A percentile compares a stretch with the other conserved stretches of the same genome.
Evolutionary conservation across 2,797 vertebrate species (phyloP).

Genomic region (Zenarchopterus dispar): DNA sequence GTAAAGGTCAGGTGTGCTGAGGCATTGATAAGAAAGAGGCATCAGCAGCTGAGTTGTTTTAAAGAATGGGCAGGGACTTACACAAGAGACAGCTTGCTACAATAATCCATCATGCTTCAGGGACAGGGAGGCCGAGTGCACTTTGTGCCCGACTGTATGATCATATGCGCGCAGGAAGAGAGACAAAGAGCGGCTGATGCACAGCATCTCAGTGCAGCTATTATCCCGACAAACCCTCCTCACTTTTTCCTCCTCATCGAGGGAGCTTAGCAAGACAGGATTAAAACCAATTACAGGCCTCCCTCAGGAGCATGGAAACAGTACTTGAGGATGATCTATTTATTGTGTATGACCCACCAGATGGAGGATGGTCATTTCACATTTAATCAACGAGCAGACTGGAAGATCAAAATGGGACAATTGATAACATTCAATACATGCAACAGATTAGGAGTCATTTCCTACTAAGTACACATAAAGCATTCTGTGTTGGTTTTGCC

Average conservation of each 20-base stretch:
- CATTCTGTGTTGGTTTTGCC: neutral
- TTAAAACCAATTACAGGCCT: slow-evolving; percentile 75
- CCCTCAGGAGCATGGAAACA: slow-evolving; percentile 40
- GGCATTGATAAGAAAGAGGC: slow-evolving; percentile 7
- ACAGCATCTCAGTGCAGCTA: slow-evolving; percentile 50
- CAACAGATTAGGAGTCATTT: slow-evolving; percentile 1
- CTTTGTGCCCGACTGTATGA: slow-evolving; percentile 47
- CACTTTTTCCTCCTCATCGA: slow-evolving; percentile 58
- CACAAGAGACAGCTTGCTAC: slow-evolving; percentile 46
- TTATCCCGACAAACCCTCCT: slow-evolving; percentile 59
- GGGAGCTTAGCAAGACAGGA: slow-evolving; percentile 69
- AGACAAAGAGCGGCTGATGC: slow-evolving; percentile 43
- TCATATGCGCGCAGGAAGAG: slow-evolving; percentile 16
- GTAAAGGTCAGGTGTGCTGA: slow-evolving; percentile 33
- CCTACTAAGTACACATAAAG: neutral
- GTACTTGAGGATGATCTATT: slow-evolving; percentile 57
- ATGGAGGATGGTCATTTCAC: slow-evolving; percentile 50
- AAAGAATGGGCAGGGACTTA: slow-evolving; percentile 49
- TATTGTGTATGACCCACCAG: slow-evolving; percentile 50
- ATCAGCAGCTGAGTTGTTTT: slow-evolving; percentile 30
- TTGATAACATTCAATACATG: slow-evolving; percentile 20
- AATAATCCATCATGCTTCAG: slow-evolving; percentile 58
- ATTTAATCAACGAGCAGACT: slow-evolving; percentile 44
- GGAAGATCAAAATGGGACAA: slow-evolving; percentile 26
- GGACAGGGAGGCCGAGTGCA: slow-evolving; percentile 42